A percentile compares a stretch with the other conserved stretches of the same genome.
phyloP scores from a whole-genome alignment of 2,888 invertebrate species.

The Drosophila cognata region DNA sequence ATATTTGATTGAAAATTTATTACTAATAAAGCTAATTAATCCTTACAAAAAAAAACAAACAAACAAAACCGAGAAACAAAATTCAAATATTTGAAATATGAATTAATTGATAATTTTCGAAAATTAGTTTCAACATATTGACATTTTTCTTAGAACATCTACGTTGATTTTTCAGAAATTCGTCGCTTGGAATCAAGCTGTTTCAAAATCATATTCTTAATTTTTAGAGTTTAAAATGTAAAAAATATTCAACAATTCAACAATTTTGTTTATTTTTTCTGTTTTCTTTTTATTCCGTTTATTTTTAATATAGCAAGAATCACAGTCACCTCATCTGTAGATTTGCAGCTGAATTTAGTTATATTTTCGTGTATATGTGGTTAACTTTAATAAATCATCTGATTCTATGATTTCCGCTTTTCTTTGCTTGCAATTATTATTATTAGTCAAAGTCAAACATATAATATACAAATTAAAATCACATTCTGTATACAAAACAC shows the following conservation, averaged over 20 bases:
- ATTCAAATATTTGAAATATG: constrained; percentile 26
- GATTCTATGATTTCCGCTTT: constrained; percentile 10
- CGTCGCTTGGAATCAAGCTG: not conserved
- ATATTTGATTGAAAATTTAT: constrained; percentile 59
- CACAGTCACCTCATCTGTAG: constrained; percentile 64
- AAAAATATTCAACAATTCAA: constrained; percentile 2
- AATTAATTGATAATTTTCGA: constrained; percentile 13
- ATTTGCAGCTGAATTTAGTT: constrained; percentile 33
- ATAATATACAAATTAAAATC: constrained; percentile 20
- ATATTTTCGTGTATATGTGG: constrained; percentile 10
- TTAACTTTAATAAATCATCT: constrained; percentile 34
- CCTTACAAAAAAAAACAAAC: constrained; percentile 26
- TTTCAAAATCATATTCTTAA: constrained; percentile 13
- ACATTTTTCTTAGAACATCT: constrained; percentile 4
- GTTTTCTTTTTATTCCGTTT: constrained; percentile 40
- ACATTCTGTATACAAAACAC: constrained; percentile 17
- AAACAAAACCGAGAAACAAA: constrained; percentile 12
- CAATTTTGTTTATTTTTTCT: constrained; percentile 35
- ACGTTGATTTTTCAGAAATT: constrained; percentile 18
- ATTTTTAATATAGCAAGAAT: constrained; percentile 65
- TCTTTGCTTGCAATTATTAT: constrained; percentile 13
- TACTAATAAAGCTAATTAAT: constrained; percentile 72
- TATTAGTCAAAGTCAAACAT: constrained; percentile 4
- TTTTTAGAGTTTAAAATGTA: constrained; percentile 4
- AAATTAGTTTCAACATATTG: not conserved